Evolutionary conservation across 2,888 invertebrate genomes (phyloP), one percentile per base, ranked within the genome.

Genomic region (Pecten maximus): DNA sequence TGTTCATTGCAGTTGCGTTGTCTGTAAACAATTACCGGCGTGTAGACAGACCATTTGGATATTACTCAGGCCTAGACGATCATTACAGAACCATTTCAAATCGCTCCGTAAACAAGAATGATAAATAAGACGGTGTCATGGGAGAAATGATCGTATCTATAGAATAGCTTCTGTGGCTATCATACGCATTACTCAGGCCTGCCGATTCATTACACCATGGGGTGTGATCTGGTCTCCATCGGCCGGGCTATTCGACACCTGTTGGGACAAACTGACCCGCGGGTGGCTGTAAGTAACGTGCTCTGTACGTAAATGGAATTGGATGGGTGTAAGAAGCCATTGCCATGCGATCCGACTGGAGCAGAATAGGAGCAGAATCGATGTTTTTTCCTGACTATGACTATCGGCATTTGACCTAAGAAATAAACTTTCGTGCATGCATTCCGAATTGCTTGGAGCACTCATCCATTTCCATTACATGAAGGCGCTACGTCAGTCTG

Each of bases 401-500:
- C 74, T 8, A 74, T 35, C 35, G 74, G 6, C 74, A 28, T 35
- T 15, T 74, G 35, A 74, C 35, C 28, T 54, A 10, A 74, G 23
- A 23, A 12, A 35, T 35, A 35, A 35, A 35, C 35, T 35, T 3
- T 12, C 8, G 1, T 74, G 35, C 74, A 35, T 74, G 74, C 35
- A 35, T 74, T 28, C 8, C 3, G 10, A 35, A 8, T 35, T 28
- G 28, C 16, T 74, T 28, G 3, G 8, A 8, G 35, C 10, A 35
- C 74, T 1, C 60, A 60, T n/a, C 60, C n/a, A 3, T 74, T 74
- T 74, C 74, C 74, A 74, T 74, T 74, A 74, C 74, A 74, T 74
- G 4, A 12, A 28, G 74, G 74, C 35, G 74, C 10, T 15, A 74
- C 74, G 35, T 74, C 35, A 74, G 74, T 74, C 74, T 74, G 74